Evolutionary conservation across 2,113 vertebrate species (phyloP).

Genomic region (Gnathonemus echidnorhynchus): DNA sequence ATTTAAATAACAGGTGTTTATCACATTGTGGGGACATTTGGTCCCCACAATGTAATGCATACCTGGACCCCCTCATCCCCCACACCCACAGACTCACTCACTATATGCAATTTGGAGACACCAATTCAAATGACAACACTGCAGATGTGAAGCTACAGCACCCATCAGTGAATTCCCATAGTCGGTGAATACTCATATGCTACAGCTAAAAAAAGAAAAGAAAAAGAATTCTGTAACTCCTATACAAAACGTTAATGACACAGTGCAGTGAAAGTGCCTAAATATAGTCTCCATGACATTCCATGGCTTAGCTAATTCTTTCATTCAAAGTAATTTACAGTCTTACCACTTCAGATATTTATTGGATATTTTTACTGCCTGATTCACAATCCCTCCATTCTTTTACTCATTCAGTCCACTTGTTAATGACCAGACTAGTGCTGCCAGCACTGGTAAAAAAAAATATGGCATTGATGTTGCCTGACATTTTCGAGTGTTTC

Average conservation of each 20-base stretch:
- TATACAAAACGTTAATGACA: background rate
- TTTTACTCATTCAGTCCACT: background rate
- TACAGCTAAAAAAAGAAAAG: background rate
- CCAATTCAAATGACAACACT: background rate
- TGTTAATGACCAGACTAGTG: background rate
- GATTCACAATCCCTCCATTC: background rate
- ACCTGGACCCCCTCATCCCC: too few relatives aligned
- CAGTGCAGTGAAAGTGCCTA: background rate
- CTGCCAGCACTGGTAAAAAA: background rate
- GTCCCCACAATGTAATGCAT: too few relatives aligned
- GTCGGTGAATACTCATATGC: background rate
- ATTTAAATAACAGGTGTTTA: too few relatives aligned
- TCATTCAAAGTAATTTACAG: background rate
- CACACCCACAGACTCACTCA: background rate
- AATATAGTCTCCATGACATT: background rate
- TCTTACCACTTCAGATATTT: background rate
- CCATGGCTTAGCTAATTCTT: background rate
- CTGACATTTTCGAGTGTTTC: background rate
- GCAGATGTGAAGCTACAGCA: background rate
- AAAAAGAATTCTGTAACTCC: background rate
- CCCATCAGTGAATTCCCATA: background rate
- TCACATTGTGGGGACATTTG: too few relatives aligned
- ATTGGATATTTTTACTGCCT: background rate
- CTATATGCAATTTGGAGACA: background rate
- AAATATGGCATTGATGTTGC: background rate